A percentile compares a stretch with the other conserved stretches of the same genome.
Evolutionary conservation across 2,113 vertebrate genomes (phyloP).

Genomic region (Anarhynchus alexandrinus): DNA sequence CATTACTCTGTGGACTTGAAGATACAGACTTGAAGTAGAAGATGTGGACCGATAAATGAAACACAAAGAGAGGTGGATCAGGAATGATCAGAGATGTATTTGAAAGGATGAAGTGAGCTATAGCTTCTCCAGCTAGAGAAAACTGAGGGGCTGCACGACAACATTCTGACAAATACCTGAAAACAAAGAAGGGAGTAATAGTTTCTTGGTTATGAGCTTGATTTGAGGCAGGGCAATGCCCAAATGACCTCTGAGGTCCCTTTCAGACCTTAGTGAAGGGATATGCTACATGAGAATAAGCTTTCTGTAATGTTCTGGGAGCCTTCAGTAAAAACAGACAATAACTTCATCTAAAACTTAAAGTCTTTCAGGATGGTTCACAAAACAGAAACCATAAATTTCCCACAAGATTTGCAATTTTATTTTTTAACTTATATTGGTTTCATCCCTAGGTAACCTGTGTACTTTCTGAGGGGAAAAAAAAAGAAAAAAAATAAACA

Average conservation of each 20-base stretch:
- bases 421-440: not conserved
- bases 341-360: not conserved
- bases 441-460: not conserved
- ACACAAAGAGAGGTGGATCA: not conserved
- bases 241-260: not conserved
- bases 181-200: not conserved
- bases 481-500: too few species aligned
- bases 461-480: not conserved
- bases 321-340: not conserved
- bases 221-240: not conserved
- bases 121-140: not conserved
- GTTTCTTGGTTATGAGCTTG: not conserved
- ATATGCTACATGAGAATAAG: not conserved
- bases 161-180: not conserved
- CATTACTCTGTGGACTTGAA: not conserved
- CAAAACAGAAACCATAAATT: not conserved
- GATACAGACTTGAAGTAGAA: not conserved
- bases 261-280: not conserved
- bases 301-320: not conserved
- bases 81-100: not conserved
- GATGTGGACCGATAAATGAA: not conserved
- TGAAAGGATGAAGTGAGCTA: not conserved
- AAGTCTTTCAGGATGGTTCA: not conserved
- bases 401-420: not conserved
- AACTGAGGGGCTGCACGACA: not conserved